phyloP scores from a whole-genome alignment of 1,140 invertebrate species.

The Mercenaria mercenaria region DNA sequence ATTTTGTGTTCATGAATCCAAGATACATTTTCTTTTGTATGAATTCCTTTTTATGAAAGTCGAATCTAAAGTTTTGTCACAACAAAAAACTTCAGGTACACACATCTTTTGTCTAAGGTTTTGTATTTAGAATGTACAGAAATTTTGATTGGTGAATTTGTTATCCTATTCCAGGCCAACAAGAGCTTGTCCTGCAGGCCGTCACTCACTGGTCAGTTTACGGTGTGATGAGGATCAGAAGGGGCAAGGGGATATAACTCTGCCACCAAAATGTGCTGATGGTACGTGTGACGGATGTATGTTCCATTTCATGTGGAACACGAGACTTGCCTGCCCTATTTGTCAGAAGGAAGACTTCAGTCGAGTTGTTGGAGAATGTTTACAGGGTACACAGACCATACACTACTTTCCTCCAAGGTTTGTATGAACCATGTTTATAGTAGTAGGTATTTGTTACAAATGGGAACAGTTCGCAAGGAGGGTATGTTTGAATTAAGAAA shows the following conservation, averaged over 20 bases:
- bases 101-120: too few species aligned
- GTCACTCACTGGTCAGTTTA: constrained; percentile 88
- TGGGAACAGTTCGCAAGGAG: too few species aligned
- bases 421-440: constrained; percentile 80
- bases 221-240: constrained; percentile 83
- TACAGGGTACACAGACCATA: constrained; percentile 87
- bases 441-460: too few species aligned
- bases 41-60: too few species aligned
- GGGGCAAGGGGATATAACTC: constrained; percentile 83
- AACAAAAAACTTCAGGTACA: too few species aligned
- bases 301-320: constrained; percentile 88
- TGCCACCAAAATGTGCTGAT: constrained; percentile 88
- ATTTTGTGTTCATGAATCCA: too few species aligned
- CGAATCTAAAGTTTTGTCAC: too few species aligned
- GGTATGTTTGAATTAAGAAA: too few species aligned
- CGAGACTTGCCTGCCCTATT: constrained; percentile 87
- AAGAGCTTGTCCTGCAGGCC: constrained; percentile 87
- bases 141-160: too few species aligned
- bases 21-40: too few species aligned
- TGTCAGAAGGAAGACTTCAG: constrained; percentile 86
- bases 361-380: constrained; percentile 88
- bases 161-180: too few species aligned
- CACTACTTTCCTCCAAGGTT: constrained; percentile 88
- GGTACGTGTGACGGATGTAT: constrained; percentile 90
- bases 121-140: too few species aligned